These are phyloP conservation scores for Whitmania pigra DNA, from an alignment of 1,140 invertebrate genomes.

Conservation along the genomic window DNA sequence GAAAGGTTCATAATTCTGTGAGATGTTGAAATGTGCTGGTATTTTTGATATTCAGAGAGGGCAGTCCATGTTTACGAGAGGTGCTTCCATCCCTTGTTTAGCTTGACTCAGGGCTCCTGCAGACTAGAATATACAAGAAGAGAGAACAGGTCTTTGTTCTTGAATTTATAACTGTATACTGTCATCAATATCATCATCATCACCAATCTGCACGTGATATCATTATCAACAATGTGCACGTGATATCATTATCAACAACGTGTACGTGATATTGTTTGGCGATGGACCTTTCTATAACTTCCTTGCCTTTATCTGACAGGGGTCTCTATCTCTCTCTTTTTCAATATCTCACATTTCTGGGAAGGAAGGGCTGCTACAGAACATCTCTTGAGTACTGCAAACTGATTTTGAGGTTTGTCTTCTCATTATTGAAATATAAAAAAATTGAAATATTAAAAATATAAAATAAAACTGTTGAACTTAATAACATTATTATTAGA, in stretches of 20 bases:
- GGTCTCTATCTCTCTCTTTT: conserved; percentile 69
- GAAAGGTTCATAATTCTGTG: no score
- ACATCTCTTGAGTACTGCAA: conserved; percentile 46
- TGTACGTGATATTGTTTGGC: no score
- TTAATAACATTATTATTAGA: not conserved
- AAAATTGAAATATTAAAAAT: no score
- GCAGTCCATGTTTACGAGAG: conserved; percentile 64
- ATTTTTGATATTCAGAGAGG: conserved; percentile 46
- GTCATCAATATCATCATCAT: conserved; percentile 9
- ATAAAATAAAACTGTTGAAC: not conserved
- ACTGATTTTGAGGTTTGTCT: conserved; percentile 39
- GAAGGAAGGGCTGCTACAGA: conserved; percentile 53
- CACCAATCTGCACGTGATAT: no score
- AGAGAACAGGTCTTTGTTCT: conserved; percentile 57
- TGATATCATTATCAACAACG: no score
- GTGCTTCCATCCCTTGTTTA: conserved; percentile 67
- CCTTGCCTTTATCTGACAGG: conserved; percentile 43
- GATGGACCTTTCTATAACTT: no score
- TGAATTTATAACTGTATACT: not conserved
- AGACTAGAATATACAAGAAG: conserved; percentile 65
- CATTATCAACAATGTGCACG: no score
- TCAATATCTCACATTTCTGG: conserved; percentile 67
- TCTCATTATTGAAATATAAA: no score
- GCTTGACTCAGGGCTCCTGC: conserved; percentile 58
- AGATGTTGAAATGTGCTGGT: no score